Base-by-base conservation (phyloP, 2,888 invertebrate genomes). In the Drosophila bunnanda region DNA sequence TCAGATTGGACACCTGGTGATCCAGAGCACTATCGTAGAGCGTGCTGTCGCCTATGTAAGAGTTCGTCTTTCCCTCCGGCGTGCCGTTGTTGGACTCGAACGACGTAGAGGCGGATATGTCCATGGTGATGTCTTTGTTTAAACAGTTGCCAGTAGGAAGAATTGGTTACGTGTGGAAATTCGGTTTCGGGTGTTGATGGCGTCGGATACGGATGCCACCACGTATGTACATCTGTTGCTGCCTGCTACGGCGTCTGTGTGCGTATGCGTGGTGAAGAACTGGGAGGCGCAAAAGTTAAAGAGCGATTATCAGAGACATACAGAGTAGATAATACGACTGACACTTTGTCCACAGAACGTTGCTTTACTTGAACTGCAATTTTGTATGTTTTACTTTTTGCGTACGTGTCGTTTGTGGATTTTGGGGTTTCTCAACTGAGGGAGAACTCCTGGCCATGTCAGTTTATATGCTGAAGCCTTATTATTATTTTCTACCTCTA, bases 1-100 rank as follows among this genome's bases (percentile, higher is more conserved):
- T 66, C 39, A 89, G 78, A 43, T 75, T 71, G 38, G 84, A 88
- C 22, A 88, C 32, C 80, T 79, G 84, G 52, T 90, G 89, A 39
- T 92, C 92, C 65, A 91, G 70, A 28, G 92, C 91, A 60, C 91
- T 92, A 46, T 89, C 89, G 69, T 92, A 92, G 10, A 91, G 72
- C 38, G 89, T 92, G 57, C 73, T 80, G 46, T 84, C 88, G 70
- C 52, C 71, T 13, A 79, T 70, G 15, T 59, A 69, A 6, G 74
- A 74, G 68, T 59, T 87, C 52, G 38, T 72, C 15, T 73, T 71
- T 9, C 75, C 67, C 48, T 79, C 78, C 32, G 76, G 65, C 48
- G 78, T 79, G 60, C 46, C 69, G 53, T 61, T 70, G 71, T 62
- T 61, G 34, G 88, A 75, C 67, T 78, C 67, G 71, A 70, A 76